Percentiles rank a stretch among this genome's conserved stretches.
phyloP scores from a whole-genome alignment of 2,113 vertebrate species.

The Morone chrysops region DNA sequence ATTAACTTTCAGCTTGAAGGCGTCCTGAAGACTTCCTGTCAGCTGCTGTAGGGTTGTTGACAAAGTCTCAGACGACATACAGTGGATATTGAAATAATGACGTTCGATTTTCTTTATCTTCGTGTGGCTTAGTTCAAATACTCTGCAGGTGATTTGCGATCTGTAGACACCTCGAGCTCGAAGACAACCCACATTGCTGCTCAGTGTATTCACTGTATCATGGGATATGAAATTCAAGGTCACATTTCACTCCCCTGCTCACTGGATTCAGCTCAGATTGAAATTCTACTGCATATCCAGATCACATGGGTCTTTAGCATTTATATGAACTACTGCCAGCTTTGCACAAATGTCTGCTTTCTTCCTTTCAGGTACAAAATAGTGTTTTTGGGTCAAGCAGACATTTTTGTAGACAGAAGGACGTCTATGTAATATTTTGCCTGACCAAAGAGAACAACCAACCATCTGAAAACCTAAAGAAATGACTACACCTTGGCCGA shows the following conservation, averaged over 20 bases:
- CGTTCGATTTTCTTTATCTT: not conserved
- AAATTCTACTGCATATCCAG: slow-evolving; percentile 31
- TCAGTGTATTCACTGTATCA: slow-evolving; percentile 3
- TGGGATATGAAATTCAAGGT: slow-evolving; percentile 44
- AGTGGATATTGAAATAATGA: slow-evolving; percentile 17
- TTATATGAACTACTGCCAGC: slow-evolving; percentile 1
- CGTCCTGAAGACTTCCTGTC: slow-evolving; percentile 38
- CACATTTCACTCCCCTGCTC: slow-evolving; percentile 30
- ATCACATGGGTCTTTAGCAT: slow-evolving; percentile 33
- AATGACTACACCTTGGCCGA: not conserved
- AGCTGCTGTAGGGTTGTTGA: slow-evolving; percentile 13
- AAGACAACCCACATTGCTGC: not conserved
- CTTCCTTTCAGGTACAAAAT: not conserved
- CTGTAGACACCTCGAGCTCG: not conserved
- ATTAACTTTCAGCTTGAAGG: slow-evolving; percentile 59
- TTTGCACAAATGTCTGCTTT: slow-evolving; percentile 12
- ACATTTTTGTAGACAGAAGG: not conserved
- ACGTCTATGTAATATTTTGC: not conserved
- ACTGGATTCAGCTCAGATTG: slow-evolving; percentile 12
- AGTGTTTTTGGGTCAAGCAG: not conserved
- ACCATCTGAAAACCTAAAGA: not conserved
- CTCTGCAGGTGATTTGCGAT: not conserved
- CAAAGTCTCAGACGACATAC: not conserved
- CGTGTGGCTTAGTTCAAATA: not conserved
- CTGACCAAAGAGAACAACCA: no score